Evolutionary conservation across 2,113 vertebrate species (phyloP).

Genomic region (Haemorhous mexicanus): DNA sequence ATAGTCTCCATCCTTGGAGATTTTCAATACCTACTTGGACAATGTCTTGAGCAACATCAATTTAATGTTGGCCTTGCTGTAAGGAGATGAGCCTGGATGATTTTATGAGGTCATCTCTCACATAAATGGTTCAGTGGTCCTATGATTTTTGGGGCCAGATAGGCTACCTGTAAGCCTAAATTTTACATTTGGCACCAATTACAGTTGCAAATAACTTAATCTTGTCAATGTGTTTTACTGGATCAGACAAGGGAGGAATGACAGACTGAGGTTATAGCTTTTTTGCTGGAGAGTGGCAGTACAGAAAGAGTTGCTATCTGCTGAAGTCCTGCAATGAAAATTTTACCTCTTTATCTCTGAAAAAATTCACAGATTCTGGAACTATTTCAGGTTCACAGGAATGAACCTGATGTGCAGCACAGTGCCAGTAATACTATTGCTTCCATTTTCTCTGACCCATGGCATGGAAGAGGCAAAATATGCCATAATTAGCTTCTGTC

Average conservation of each 20-base stretch:
- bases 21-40: not conserved
- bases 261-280: not conserved
- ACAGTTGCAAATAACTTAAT: not conserved
- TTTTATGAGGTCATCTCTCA: not conserved
- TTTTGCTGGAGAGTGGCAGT: not conserved
- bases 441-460: not conserved
- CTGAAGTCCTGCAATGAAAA: not conserved
- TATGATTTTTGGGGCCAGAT: not conserved
- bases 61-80: not conserved
- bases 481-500: not conserved
- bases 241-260: not conserved
- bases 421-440: not conserved
- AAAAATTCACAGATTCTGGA: not conserved
- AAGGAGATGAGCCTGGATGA: not conserved
- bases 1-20: not conserved
- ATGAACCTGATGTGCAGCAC: not conserved
- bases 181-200: not conserved
- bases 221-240: not conserved
- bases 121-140: not conserved
- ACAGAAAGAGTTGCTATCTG: not conserved
- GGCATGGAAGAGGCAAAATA: not conserved
- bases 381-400: not conserved
- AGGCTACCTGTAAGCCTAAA: not conserved
- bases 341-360: not conserved
- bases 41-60: not conserved